phyloP scores from a whole-genome alignment of 2,797 vertebrate species.

The Brotula barbata region DNA sequence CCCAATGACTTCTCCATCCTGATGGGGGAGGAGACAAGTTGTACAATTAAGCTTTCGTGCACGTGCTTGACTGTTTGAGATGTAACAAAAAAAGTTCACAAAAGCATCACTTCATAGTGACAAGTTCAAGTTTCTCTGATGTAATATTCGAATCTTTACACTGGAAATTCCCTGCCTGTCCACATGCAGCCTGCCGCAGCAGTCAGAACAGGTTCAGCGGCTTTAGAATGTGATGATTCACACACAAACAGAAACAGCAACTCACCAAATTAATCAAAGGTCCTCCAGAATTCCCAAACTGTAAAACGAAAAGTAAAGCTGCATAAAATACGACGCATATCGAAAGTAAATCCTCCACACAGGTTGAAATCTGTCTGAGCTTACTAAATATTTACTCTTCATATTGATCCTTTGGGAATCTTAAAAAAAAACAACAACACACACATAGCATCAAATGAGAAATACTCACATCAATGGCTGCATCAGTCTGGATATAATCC shows the following conservation, averaged over 20 bases:
- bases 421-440: not conserved
- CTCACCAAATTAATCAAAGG: conserved; percentile 96
- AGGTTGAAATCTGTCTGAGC: not conserved
- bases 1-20: conserved; percentile 98
- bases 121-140: not conserved
- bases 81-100: not conserved
- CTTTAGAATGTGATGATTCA: conserved; percentile 1
- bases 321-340: not conserved
- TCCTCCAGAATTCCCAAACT: conserved; percentile 97
- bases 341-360: not conserved
- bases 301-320: conserved; percentile 49
- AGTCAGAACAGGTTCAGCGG: conserved; percentile 1
- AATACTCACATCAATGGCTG: conserved; percentile 88
- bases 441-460: too few relatives aligned
- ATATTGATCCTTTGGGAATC: not conserved
- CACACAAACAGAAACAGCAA: conserved; percentile 24
- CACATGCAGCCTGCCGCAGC: not conserved
- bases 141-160: not conserved
- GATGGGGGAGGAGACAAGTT: not conserved
- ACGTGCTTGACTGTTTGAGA: too few relatives aligned
- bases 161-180: not conserved
- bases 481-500: conserved; percentile 98
- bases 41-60: not conserved
- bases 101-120: not conserved
- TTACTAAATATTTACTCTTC: not conserved